Base-by-base conservation (phyloP, 2,113 vertebrate species). In the Martes martes region DNA sequence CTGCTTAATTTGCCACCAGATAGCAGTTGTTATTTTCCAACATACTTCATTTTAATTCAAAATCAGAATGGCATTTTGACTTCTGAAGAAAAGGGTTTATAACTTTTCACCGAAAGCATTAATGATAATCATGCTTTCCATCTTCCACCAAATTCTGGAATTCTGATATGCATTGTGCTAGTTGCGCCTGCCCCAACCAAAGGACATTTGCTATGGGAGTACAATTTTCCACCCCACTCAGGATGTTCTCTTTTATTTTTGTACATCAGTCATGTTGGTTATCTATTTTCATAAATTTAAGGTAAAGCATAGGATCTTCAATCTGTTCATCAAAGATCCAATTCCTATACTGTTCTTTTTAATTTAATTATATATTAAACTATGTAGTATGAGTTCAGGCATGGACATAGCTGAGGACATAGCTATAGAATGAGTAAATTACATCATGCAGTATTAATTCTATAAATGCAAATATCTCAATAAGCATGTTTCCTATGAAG, bases 191-290 rank as follows among this genome's bases (percentile, higher is more conserved):
- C 14, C 45, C 76, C 8, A 47, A 5, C 24, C 50, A 85, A 76
- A 82, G 24, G 9, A 16, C 6, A 8, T 11, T 23, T 21, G 2
- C 16, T 26, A 7, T 6, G 1, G 13, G 50, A 23, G 1, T 42
- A 36, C 8, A 47, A 7, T 28, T 83, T 10, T 92, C 73, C 15
- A 78, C 15, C 26, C 15, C n/a, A 28, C 69, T 9, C 16, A 78
- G 15, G 50, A 50, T 74, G 6, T 16, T 78, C 33, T 61, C 21
- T 83, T 69, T 61, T 85, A 71, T 79, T 79, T 23, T 45, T 45
- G 21, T 19, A 8, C 26, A n/a, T 52, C 26, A 31, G 21, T 78
- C 28, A 55, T 55, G 26, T 10, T 89, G n/a, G 18, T 45, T 87
- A 24, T 24, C 33, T 74, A n/a, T 78, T 78, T 36, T 82, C 2